phyloP scores from a whole-genome alignment of 2,888 invertebrate species.

The Schrankia costaestrigalis region DNA sequence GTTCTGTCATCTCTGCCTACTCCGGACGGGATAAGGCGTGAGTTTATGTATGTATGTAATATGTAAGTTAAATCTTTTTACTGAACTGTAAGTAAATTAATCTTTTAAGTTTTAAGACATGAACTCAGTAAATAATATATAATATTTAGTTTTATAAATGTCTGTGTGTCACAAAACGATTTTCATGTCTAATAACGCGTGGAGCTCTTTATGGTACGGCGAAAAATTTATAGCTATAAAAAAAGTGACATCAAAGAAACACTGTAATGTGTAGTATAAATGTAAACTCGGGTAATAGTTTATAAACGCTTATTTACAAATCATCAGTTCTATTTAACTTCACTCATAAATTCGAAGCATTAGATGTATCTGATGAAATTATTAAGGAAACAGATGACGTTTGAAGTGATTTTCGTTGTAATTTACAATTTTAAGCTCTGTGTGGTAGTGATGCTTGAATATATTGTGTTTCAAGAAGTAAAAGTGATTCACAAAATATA shows the following conservation, averaged over 20 bases:
- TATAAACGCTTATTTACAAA: conserved; percentile 32
- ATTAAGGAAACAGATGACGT: conserved; percentile 32
- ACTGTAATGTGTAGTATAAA: conserved; percentile 52
- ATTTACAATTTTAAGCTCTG: conserved; percentile 28
- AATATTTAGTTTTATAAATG: conserved; percentile 2
- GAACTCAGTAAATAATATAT: too few species aligned
- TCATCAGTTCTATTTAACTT: conserved; percentile 26
- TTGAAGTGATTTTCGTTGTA: conserved; percentile 19
- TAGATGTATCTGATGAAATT: conserved; percentile 31
- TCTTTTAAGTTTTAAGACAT: too few species aligned
- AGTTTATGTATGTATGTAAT: too few species aligned
- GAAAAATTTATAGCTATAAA: conserved; percentile 66
- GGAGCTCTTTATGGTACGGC: conserved; percentile 53
- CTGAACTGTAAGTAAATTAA: too few species aligned
- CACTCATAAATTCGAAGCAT: conserved; percentile 27
- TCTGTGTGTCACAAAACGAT: conserved; percentile 48
- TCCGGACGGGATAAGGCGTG: too few species aligned
- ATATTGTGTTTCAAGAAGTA: conserved; percentile 1
- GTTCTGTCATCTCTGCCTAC: too few species aligned
- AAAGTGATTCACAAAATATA: conserved; percentile 13
- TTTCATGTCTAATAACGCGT: conserved; percentile 61
- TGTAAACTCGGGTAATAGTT: conserved; percentile 32
- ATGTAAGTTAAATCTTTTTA: too few species aligned
- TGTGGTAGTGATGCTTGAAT: conserved; percentile 14
- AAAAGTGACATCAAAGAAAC: conserved; percentile 70